Conservation (phyloP, 2,797 vertebrate species). For the Rousettus madagascariensis region DNA sequence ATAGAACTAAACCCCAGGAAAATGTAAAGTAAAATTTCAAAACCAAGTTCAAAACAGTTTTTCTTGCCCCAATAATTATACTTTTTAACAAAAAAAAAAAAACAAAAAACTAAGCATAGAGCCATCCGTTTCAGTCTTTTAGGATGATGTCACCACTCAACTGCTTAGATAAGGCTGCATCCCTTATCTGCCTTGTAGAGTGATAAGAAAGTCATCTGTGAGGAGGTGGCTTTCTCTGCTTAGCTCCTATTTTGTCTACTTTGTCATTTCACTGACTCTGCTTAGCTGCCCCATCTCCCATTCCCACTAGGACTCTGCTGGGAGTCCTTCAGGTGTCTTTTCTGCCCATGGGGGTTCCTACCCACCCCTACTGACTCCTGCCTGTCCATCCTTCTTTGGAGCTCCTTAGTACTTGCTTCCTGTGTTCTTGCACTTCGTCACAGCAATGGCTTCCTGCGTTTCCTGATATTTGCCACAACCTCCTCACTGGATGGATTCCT, state of each 20-base stretch:
- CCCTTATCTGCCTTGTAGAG: background rate
- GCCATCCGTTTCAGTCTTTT: slow-evolving; percentile 49
- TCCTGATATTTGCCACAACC: background rate
- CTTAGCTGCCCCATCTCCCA: background rate
- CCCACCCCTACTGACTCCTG: background rate
- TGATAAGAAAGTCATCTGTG: background rate
- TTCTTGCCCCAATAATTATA: slow-evolving; percentile 70
- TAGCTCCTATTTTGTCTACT: background rate
- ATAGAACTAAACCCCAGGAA: slow-evolving; percentile 76
- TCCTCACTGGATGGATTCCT: background rate
- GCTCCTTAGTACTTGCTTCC: background rate
- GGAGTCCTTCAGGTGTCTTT: background rate
- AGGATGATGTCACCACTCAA: slow-evolving; percentile 50
- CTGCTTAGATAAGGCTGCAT: background rate
- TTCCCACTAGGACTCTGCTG: background rate
- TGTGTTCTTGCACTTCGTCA: background rate
- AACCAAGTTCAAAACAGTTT: slow-evolving; percentile 70
- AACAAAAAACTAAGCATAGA: slow-evolving; percentile 22
- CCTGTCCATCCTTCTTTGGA: background rate
- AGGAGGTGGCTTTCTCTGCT: background rate
- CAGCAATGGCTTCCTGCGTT: background rate
- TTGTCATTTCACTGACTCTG: background rate
- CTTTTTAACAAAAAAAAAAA: slow-evolving; percentile 55
- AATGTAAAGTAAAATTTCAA: slow-evolving; percentile 77
- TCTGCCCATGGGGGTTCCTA: background rate